phyloP scores from a whole-genome alignment of 2,888 invertebrate genomes.

The Tuberolachnus salignus region DNA sequence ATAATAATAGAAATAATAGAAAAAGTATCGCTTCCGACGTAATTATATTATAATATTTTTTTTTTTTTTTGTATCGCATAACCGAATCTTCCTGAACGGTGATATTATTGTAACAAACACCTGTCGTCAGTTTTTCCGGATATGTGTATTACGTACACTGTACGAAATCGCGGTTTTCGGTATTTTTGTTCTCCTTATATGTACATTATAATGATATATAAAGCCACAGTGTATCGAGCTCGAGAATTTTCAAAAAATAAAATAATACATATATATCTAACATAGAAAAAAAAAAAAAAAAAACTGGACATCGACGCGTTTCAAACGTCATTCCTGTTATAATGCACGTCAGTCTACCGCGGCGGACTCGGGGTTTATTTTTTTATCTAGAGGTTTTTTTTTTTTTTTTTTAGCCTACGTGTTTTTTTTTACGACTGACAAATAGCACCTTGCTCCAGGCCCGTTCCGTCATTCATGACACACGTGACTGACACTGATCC shows the following conservation, averaged over 20 bases:
- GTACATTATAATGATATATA: too few species aligned
- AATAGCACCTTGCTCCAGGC: constrained; percentile 54
- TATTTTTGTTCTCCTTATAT: too few species aligned
- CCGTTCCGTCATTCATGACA: constrained; percentile 53
- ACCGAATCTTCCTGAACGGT: too few species aligned
- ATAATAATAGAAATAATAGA: too few species aligned
- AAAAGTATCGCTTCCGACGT: too few species aligned
- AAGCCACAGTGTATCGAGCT: too few species aligned
- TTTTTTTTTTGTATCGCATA: too few species aligned
- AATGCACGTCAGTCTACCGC: constrained; percentile 18
- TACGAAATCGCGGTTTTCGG: too few species aligned
- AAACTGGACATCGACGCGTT: constrained; percentile 37
- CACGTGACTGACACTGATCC: constrained; percentile 55
- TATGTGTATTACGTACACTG: too few species aligned
- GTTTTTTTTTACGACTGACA: constrained; percentile 49
- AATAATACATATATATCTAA: not conserved
- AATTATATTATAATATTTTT: too few species aligned
- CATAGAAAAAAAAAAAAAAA: not conserved
- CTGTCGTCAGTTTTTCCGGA: too few species aligned
- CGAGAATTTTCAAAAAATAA: constrained; percentile 12
- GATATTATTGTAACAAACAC: too few species aligned
- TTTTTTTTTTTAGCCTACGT: constrained; percentile 38
- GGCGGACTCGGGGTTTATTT: constrained; percentile 35
- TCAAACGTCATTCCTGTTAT: constrained; percentile 43
- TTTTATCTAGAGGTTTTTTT: constrained; percentile 27